Evolutionary conservation across 1,140 invertebrate genomes (phyloP).

Genomic region (Drosophila quadrilineata): DNA sequence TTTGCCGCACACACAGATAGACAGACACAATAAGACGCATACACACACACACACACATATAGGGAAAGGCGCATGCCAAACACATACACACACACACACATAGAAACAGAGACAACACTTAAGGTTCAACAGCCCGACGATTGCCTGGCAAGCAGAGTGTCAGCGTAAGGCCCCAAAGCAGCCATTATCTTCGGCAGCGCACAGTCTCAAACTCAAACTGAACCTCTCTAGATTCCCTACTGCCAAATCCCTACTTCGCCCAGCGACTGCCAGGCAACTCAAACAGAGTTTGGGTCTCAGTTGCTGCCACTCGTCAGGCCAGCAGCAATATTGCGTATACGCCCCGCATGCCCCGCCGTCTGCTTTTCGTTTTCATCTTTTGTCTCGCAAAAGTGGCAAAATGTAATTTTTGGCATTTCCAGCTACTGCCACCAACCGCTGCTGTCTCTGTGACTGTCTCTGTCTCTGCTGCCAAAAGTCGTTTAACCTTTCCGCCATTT

Average conservation of each 20-base stretch:
- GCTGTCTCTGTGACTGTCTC: background rate
- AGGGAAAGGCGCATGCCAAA: conserved; percentile 37
- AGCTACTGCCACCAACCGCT: conserved; percentile 39
- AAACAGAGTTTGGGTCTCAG: too few relatives aligned
- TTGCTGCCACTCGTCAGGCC: background rate
- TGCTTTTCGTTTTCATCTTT: conserved; percentile 51
- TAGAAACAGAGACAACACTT: too few relatives aligned
- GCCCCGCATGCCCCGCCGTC: conserved; percentile 16
- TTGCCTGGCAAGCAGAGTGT: conserved; percentile 53
- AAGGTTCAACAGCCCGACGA: conserved; percentile 76
- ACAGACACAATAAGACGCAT: conserved; percentile 3
- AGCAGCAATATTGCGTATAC: conserved; percentile 62
- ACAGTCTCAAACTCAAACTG: conserved; percentile 23
- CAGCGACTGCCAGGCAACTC: too few relatives aligned
- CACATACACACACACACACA: too few relatives aligned
- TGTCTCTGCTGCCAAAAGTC: background rate
- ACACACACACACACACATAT: background rate
- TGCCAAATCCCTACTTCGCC: too few relatives aligned
- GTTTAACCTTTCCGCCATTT: conserved; percentile 6
- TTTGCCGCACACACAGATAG: conserved; percentile 35
- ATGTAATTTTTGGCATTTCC: conserved; percentile 78
- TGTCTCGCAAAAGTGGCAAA: conserved; percentile 74
- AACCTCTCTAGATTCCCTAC: too few relatives aligned
- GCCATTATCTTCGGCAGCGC: conserved; percentile 76
- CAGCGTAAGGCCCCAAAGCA: conserved; percentile 52